Base-by-base conservation (phyloP, 2,888 invertebrate genomes). In the Subacronicta megacephala region DNA sequence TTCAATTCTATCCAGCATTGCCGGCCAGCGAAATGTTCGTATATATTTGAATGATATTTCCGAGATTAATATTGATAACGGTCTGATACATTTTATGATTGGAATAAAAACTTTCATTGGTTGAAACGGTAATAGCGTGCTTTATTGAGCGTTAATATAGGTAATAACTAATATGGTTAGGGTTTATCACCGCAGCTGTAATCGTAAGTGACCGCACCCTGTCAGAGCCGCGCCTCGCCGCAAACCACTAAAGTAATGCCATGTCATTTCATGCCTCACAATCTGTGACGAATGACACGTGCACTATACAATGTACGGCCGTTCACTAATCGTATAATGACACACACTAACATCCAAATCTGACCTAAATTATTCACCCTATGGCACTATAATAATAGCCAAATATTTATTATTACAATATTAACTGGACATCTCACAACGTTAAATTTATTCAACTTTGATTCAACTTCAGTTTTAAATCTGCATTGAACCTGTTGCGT, bases 221-320 rank as follows among this genome's bases (percentile, higher is more conserved):
- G 87, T 82, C 88, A 72, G 74, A 52, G 65, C 78, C 90, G 83
- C 83, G 78, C 85, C 81, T 80, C 60, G 67, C 86, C 85, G 64
- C 89, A 87, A 81, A 70, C 85, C 85, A 78, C 86, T 79, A 76
- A 80, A 83, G 83, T 84, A 84, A 86, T 83, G 83, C 78, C 72
- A 78, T 77, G 84, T 85, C 85, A 87, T 90, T 90, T 88, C 87
- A 90, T 81, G 87, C 80, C 72, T 72, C 72, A 61, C 85, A 84
- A 88, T 85, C 88, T 85, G 88, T 88, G 85, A 88, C 89, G 85
- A 88, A 87, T 84, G 83, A 75, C 86, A 84, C 83, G 82, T 83
- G 85, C 73, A 69, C 49, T 68, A 62, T 64, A 61, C 74, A 72
- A 60, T 60, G 45, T 59, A 55, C 40, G 20, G 6, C 29, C 53